phyloP scores from a whole-genome alignment of 2,797 vertebrate species.

The Hozukius guyotensis region DNA sequence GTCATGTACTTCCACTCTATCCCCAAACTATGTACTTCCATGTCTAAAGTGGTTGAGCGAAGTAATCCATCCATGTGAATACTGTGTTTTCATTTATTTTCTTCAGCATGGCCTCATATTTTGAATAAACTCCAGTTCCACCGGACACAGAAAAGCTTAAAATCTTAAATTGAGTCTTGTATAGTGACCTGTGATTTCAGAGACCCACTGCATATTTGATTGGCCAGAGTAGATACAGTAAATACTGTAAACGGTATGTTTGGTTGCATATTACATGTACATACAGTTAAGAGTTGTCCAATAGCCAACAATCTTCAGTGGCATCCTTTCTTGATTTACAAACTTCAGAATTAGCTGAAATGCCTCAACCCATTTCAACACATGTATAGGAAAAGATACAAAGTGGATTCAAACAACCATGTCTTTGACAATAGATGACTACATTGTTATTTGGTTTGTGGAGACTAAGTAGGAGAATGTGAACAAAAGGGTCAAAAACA shows the following conservation, averaged over 20 bases:
- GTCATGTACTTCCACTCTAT: background rate
- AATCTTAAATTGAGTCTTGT: background rate
- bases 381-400: conserved; percentile 30
- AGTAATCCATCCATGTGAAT: conserved; percentile 30
- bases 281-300: background rate
- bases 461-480: conserved; percentile 9
- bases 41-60: background rate
- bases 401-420: conserved; percentile 33
- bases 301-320: background rate
- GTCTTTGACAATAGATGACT: conserved; percentile 14
- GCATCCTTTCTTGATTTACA: background rate
- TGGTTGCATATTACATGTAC: conserved; percentile 12
- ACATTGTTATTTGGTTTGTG: background rate
- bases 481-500: conserved; percentile 14
- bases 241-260: conserved; percentile 20
- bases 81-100: conserved; percentile 51
- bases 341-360: conserved; percentile 19
- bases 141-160: conserved; percentile 17
- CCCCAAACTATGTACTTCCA: background rate
- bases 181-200: background rate
- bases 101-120: conserved; percentile 16
- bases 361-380: conserved; percentile 23
- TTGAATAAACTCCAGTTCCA: conserved; percentile 20
- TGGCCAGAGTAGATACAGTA: conserved; percentile 21
- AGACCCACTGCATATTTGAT: conserved; percentile 5